Evolutionary conservation across 2,113 vertebrate genomes (phyloP), one percentile per base, ranked within the genome.

Genomic region (Chroicocephalus ridibundus): DNA sequence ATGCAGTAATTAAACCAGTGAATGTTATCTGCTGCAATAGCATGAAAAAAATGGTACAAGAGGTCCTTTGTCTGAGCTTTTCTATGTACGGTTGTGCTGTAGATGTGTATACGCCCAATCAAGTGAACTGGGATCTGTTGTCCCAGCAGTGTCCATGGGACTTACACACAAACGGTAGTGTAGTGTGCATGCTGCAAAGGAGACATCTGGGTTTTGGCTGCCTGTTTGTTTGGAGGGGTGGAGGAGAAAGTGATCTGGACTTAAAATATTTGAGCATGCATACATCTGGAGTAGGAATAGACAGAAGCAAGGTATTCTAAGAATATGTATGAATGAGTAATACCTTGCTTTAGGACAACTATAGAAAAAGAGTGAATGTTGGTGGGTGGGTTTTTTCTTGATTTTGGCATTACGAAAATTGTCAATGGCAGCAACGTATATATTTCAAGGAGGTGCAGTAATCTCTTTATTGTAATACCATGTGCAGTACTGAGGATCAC

Each of bases 91-190:
- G 54, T n/a, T 80, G 5, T 13, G 8, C 57, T 88, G 47, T 42
- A 8, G 25, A 4, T 36, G 19, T 31, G 1, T 40, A 13, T 55
- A 2, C 57, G 40, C 31, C 46, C 36, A 16, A 0, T 27, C 29
- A 21, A 15, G 31, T 46, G 46, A 58, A 27, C 24, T 1, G 6
- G 55, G 36, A n/a, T 36, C 1, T 2, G 0, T 44, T 74, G 47
- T 54, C 13, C 3, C 34, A 62, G 68, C 62, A 32, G 40, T 5
- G 27, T 60, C 34, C 9, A 0, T 27, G 25, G 68, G 9, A 36
- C n/a, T 71, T 51, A 13, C 13, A 22, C 34, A 29, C 12, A 22
- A 52, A 19, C 1, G 3, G 5, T 32, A 3, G 16, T 3, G 36
- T 70, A 44, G 18, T 47, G 38, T 51, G 57, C 3, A 0, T 64